phyloP scores from a whole-genome alignment of 1,140 invertebrate species.

The Popillia japonica region DNA sequence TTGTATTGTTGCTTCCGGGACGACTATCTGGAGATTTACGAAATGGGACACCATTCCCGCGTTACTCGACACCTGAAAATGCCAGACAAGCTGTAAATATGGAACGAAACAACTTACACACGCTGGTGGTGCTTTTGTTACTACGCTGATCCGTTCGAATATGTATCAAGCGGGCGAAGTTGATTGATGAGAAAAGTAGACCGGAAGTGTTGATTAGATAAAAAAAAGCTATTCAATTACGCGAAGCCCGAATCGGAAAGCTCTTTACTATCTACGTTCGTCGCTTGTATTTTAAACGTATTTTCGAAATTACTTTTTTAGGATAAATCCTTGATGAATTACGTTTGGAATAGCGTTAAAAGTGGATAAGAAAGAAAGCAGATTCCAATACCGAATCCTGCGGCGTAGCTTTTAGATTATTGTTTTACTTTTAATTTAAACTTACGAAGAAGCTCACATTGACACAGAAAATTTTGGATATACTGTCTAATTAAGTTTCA shows the following conservation, averaged over 20 bases:
- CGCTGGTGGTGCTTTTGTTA: background rate
- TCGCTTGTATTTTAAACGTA: background rate
- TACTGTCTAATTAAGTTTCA: too few relatives aligned
- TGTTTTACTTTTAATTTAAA: too few relatives aligned
- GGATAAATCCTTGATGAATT: too few relatives aligned
- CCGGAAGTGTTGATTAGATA: background rate
- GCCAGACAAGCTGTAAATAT: slow-evolving; percentile 38
- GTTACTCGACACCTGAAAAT: slow-evolving; percentile 81
- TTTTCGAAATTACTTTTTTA: background rate
- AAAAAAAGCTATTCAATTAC: slow-evolving; percentile 10
- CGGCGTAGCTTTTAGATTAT: too few relatives aligned
- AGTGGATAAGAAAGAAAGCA: too few relatives aligned
- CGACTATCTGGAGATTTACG: slow-evolving; percentile 86
- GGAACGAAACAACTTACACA: slow-evolving; percentile 23
- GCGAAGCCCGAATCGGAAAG: background rate
- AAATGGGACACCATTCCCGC: slow-evolving; percentile 87
- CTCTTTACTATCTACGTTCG: background rate
- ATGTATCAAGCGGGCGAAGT: background rate
- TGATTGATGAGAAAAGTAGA: background rate
- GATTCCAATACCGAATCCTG: too few relatives aligned
- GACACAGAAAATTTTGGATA: too few relatives aligned
- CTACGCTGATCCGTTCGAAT: background rate
- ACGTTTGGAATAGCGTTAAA: too few relatives aligned
- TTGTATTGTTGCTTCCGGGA: slow-evolving; percentile 88
- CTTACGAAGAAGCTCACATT: too few relatives aligned